Percentiles rank a stretch among this genome's conserved stretches.
These are phyloP conservation scores for Hyphantria cunea DNA, from an alignment of 1,140 invertebrate genomes.

Conservation along the genomic window DNA sequence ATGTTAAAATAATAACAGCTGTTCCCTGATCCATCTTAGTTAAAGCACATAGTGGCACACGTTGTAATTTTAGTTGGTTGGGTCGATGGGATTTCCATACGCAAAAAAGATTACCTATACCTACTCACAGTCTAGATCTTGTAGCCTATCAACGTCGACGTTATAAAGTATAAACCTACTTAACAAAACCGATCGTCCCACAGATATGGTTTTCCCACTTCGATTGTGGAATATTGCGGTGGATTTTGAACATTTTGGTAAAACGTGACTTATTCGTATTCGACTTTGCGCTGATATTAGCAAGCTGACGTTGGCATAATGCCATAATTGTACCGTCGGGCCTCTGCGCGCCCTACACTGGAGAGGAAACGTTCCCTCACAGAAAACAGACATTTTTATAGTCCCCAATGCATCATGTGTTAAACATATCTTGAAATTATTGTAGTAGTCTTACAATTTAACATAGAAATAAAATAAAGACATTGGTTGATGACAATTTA, in stretches of 20 bases:
- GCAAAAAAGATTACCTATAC: too few relatives aligned
- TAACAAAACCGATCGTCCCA: too few relatives aligned
- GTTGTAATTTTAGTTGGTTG: too few relatives aligned
- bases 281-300: conserved; percentile 43
- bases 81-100: too few relatives aligned
- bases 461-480: not conserved
- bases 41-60: too few relatives aligned
- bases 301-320: conserved; percentile 49
- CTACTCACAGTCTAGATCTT: too few relatives aligned
- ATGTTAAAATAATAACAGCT: too few relatives aligned
- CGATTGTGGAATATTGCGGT: conserved; percentile 40
- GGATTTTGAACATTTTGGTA: conserved; percentile 55
- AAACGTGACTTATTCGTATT: conserved; percentile 58
- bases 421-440: conserved; percentile 11
- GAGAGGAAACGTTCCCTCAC: conserved; percentile 57
- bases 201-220: too few relatives aligned
- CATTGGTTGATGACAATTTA: too few relatives aligned
- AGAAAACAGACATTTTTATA: conserved; percentile 55
- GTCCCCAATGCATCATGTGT: conserved; percentile 35
- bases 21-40: too few relatives aligned
- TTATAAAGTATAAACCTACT: too few relatives aligned
- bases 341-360: conserved; percentile 30
- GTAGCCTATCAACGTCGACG: too few relatives aligned
- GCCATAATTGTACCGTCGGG: conserved; percentile 59
- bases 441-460: not conserved